Conservation (phyloP, 64 coral and sea anemone species). For the Stylophora pistillata region DNA sequence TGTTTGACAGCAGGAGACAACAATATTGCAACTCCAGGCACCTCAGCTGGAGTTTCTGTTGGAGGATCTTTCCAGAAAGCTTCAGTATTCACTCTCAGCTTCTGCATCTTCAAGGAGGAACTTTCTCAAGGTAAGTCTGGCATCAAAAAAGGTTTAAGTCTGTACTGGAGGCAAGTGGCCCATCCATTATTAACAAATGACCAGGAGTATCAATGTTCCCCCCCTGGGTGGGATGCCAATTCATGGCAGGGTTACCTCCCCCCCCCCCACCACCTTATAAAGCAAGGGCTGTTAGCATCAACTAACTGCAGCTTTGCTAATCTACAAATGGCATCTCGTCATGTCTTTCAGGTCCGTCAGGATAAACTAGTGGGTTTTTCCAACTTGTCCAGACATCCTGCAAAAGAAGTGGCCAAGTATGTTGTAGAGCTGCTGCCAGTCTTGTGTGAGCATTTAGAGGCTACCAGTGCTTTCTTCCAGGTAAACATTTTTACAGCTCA, state of each 20-base stretch:
- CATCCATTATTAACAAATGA: neutral
- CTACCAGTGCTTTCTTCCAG: constrained; percentile 94
- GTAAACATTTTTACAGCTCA: constrained; percentile 1
- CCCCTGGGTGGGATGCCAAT: too few species aligned
- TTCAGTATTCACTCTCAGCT: constrained; percentile 83
- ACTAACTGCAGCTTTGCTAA: too few species aligned
- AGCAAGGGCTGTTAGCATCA: too few species aligned
- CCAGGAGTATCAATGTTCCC: too few species aligned
- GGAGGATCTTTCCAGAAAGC: constrained; percentile 83
- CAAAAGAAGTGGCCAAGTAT: constrained; percentile 72
- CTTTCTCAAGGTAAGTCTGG: constrained; percentile 70
- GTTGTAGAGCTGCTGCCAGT: constrained; percentile 75
- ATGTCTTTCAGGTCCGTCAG: constrained; percentile 53
- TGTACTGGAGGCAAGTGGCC: too few species aligned
- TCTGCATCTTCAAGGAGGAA: constrained; percentile 75
- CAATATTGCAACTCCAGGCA: constrained; percentile 83
- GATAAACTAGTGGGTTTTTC: constrained; percentile 96
- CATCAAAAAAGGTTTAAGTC: too few species aligned
- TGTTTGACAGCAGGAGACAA: constrained; percentile 62
- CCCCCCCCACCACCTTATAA: too few species aligned
- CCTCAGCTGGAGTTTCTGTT: constrained; percentile 85
- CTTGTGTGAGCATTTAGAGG: constrained; percentile 92
- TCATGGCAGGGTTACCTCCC: too few species aligned
- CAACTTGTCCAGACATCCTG: constrained; percentile 72
- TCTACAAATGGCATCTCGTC: too few species aligned